Percentiles rank a stretch among this genome's conserved stretches.
Evolutionary conservation across 2,888 invertebrate genomes (phyloP).

Genomic region (Siphonodentalium dalli): DNA sequence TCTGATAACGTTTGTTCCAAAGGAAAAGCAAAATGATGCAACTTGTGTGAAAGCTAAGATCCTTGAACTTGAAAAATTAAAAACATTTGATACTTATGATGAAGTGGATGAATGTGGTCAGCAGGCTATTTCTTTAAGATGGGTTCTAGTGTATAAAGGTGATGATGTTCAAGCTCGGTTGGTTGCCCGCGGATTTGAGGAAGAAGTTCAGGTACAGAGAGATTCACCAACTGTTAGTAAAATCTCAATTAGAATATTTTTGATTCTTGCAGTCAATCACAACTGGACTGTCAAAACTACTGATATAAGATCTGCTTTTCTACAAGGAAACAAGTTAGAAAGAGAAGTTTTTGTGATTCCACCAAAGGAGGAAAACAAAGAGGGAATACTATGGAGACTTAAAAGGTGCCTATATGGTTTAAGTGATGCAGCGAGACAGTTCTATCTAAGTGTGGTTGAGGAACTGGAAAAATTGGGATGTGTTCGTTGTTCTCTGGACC

Average conservation of each 20-base stretch:
- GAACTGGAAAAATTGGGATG: conserved; percentile 25
- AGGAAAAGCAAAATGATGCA: too few relatives aligned
- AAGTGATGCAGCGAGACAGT: conserved; percentile 32
- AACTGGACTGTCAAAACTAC: conserved; percentile 32
- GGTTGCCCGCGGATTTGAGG: conserved; percentile 18
- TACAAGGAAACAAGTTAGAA: conserved; percentile 30
- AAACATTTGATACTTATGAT: conserved; percentile 16
- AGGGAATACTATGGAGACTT: conserved; percentile 29
- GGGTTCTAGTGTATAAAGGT: too few relatives aligned
- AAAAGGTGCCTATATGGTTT: conserved; percentile 32
- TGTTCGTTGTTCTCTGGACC: conserved; percentile 27
- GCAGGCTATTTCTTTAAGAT: too few relatives aligned
- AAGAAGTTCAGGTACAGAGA: conserved; percentile 13
- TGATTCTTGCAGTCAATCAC: conserved; percentile 14
- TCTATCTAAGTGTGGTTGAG: conserved; percentile 31
- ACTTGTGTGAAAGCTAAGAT: too few relatives aligned
- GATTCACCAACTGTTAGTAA: conserved; percentile 22
- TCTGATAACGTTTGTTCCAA: not conserved
- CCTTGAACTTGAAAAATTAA: conserved; percentile 11
- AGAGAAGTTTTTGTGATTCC: conserved; percentile 28
- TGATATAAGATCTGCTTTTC: conserved; percentile 36
- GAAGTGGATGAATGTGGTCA: too few relatives aligned
- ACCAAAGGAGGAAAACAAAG: conserved; percentile 18
- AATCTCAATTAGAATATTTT: conserved; percentile 19
- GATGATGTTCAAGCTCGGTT: conserved; percentile 9